Conservation (phyloP, 2,113 vertebrate species). For the Chaenogobius annularis region DNA sequence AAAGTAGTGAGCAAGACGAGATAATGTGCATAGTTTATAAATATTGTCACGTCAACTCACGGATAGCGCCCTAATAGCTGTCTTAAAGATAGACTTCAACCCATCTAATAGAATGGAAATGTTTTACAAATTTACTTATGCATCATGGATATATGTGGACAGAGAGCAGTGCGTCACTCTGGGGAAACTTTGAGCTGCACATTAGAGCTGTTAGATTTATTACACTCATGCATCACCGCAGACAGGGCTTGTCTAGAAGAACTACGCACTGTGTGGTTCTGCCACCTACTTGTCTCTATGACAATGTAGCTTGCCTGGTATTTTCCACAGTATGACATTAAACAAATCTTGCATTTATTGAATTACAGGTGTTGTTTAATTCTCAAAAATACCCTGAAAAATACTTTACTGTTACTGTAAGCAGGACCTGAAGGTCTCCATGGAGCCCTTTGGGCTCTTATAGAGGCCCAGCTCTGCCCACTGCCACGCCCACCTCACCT, state of each 20-base stretch:
- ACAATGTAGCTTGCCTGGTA: neutral
- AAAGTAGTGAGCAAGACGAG: slow-evolving; percentile 28
- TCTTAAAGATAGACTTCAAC: slow-evolving; percentile 1
- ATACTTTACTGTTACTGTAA: no score
- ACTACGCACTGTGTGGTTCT: neutral
- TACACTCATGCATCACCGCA: neutral
- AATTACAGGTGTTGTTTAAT: neutral
- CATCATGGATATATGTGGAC: neutral
- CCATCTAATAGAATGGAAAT: neutral
- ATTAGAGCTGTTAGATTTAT: neutral
- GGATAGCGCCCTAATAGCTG: slow-evolving; percentile 1
- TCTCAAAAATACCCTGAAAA: neutral
- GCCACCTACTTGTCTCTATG: neutral
- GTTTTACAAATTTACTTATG: slow-evolving; percentile 1
- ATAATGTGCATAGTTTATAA: slow-evolving; percentile 29
- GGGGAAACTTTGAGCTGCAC: neutral
- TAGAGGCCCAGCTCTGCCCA: no score
- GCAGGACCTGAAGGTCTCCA: no score
- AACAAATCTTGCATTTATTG: neutral
- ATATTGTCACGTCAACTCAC: slow-evolving; percentile 8
- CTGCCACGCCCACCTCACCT: no score
- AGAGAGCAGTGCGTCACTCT: neutral
- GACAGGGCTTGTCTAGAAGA: slow-evolving; percentile 1
- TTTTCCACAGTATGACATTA: neutral
- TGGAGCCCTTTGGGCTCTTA: no score